These are phyloP conservation scores for Mustelus asterias DNA, from an alignment of 2,113 vertebrate genomes.

Conservation along the genomic window DNA sequence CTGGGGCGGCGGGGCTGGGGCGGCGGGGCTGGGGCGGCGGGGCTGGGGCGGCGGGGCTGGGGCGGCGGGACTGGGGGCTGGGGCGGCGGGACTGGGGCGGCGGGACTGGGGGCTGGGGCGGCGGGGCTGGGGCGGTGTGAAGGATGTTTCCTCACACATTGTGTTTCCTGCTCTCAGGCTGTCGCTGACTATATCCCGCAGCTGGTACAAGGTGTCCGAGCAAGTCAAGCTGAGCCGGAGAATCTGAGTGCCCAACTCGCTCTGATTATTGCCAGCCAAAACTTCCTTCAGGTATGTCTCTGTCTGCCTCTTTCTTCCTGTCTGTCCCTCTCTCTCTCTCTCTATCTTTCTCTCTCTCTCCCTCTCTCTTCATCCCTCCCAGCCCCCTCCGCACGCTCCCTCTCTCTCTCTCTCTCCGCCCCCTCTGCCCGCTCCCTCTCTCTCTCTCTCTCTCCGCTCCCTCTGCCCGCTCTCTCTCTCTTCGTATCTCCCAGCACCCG, in stretches of 20 bases:
- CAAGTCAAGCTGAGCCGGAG: conserved; percentile 88
- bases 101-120: too few relatives aligned
- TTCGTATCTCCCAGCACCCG: too few relatives aligned
- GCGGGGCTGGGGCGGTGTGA: not conserved
- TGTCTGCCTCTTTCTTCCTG: not conserved
- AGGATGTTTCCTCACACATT: not conserved
- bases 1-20: too few relatives aligned
- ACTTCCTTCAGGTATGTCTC: conserved; percentile 80
- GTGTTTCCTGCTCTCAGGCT: conserved; percentile 54
- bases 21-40: too few relatives aligned
- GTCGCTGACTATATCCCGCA: conserved; percentile 94
- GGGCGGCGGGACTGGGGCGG: too few relatives aligned
- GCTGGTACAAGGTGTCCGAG: conserved; percentile 88
- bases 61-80: too few relatives aligned
- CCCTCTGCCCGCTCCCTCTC: not conserved
- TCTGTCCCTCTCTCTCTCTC: not conserved
- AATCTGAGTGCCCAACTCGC: conserved; percentile 87
- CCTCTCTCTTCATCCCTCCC: not conserved
- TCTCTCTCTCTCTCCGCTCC: not conserved
- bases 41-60: too few relatives aligned
- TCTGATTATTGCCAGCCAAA: conserved; percentile 93
- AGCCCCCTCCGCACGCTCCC: not conserved
- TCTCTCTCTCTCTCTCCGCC: not conserved
- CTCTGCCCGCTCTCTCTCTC: not conserved
- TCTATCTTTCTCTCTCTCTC: not conserved